Evolutionary conservation across 1,140 invertebrate species (phyloP), one percentile per base, ranked within the genome.

Genomic region (Brachionus manjavacas): DNA sequence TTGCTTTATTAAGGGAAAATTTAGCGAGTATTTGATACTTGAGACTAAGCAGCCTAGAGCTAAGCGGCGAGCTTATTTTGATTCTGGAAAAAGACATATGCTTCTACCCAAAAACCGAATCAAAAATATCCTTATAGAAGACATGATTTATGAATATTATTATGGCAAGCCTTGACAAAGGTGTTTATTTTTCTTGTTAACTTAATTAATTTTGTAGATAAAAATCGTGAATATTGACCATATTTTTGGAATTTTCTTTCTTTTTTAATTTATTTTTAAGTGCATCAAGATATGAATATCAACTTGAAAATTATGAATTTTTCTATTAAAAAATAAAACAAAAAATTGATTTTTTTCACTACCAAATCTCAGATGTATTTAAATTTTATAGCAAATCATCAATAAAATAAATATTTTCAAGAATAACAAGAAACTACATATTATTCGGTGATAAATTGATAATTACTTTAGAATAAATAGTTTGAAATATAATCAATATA

Each of bases 121-220:
- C 8, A 76, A 76, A 49, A 76, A 76, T 76, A 49, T 76, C 14
- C 25, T 76, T 4, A 76, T 76, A 12, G 72, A 76, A 16, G 72
- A 76, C 31, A 12, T 11, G 3, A 76, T 76, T 49, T 76, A 76
- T 28, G 43, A 76, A 46, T 76, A 49, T 76, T 76, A 49, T 49
- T 76, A 76, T 76, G 72, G 72, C 0, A 76, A 76, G 31, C 72
- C 72, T 4, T 60, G 16, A 52, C 4, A 2, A 25, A 76, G 52
- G 14, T 41, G n/a, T 12, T 43, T 16, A 23, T 43, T 16, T 68
- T 31, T 11, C 16, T 72, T 35, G 31, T 35, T 25, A 41, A 4
- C 9, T 8, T 1, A 74, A 23, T 16, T 43, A 23, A 20, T 43
- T n/a, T 74, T 74, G 35, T 74, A 74, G 0, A 68, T 31, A 31